Evolutionary conservation across 2,797 vertebrate species (phyloP), one percentile per base, ranked within the genome.

Genomic region (Forpus xanthops): DNA sequence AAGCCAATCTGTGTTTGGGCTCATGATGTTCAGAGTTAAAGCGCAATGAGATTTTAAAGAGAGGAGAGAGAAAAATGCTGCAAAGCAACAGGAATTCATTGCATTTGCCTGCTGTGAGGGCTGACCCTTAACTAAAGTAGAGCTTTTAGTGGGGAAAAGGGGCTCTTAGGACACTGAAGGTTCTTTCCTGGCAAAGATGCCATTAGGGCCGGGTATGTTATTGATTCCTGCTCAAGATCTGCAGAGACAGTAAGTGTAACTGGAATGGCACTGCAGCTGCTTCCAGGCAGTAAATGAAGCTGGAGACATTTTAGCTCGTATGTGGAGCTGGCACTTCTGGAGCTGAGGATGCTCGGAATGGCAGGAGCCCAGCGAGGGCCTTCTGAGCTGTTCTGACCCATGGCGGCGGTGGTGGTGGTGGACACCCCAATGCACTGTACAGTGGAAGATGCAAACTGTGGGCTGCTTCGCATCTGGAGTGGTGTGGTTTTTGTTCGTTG

Each of bases 241-340:
- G 90, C 88, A 72, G 85, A 49, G 64, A 20, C 14, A 3, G 82
- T 21, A 15, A 41, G 78, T 28, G 52, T 85, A 41, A 75, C 95
- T 76, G 92, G 88, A 86, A 91, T 2, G 37, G 30, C 52, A 64
- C 2, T 17, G 93, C 15, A 67, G 83, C 76, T 80, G 82, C 90
- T 95, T 85, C 94, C 93, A 91, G 90, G 93, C 92, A 68, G 65
- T 41, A 13, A 80, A 85, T 5, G 83, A 10, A 56, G 68, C 65
- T 41, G 82, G 67, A 91, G 91, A 28, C 15, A 0, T 64, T 25
- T 27, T 60, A 87, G 79, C 87, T 74, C 87, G 47, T 12, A 4
- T 1, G n/a, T 17, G 84, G 52, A 80, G 76, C 85, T 71, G 88
- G 68, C 25, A 2, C n/a, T 31, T 12, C 45, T 15, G 5, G 73